Evolutionary conservation across 2,888 invertebrate species (phyloP), one percentile per base, ranked within the genome.

Genomic region (Esperia sulphurella): DNA sequence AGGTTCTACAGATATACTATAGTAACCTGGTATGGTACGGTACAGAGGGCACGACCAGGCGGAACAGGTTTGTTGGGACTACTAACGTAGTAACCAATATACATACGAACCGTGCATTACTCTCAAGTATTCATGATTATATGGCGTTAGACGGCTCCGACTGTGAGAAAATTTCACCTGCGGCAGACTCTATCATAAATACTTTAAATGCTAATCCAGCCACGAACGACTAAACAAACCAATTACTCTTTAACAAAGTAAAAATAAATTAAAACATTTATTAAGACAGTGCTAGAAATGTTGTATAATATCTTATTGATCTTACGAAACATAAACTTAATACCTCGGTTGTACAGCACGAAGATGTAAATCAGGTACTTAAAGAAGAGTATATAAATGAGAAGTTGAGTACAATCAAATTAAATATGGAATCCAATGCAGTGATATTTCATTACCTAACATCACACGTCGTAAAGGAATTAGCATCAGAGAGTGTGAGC

Each of bases 11-110:
- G 71, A 78, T 77, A 73, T 76, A 71, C 70, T 71, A 70, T 10
- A 21, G 41, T 68, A 74, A 40, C 43, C 41, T 43, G 49, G 63
- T 59, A 60, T 65, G 68, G 68, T 76, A 76, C 75, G 71, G 79
- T 75, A 82, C 85, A 83, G 83, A 85, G 85, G 83, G 84, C 87
- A 84, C 71, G 79, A 75, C 71, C 76, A 72, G 66, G 53, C 58
- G 57, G 71, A 83, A 88, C 88, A 78, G 86, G 88, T 88, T 88
- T 79, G 61, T 65, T 70, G 77, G 57, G 74, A 76, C 85, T 85
- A 83, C 81, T 83, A 83, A 68, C 81, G 83, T 79, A 86, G 81
- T 85, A 82, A 86, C 86, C 83, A 86, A 85, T 83, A 86, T 85
- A 83, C 82, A 81, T 82, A 79, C 75, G 68, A 71, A 75, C 73